Base-by-base conservation (phyloP, 2,113 vertebrate species). In the Cariama cristata region DNA sequence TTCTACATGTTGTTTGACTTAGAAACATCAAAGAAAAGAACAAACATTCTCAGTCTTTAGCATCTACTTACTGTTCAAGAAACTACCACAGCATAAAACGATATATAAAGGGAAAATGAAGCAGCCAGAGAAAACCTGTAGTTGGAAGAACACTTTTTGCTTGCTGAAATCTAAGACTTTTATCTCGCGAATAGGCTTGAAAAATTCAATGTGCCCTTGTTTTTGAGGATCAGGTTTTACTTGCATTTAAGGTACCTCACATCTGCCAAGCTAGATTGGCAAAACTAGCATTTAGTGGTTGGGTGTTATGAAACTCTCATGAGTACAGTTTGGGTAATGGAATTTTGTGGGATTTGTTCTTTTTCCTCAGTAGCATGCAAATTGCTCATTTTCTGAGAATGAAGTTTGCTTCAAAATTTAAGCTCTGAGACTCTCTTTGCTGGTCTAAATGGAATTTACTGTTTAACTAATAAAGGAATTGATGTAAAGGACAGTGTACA, bases 391-490 rank as follows among this genome's bases (percentile, higher is more conserved):
- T 97, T 97, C 49, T 71, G 75, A 95, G 52, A 72, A 91, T 23
- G 49, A 95, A 93, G 35, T 87, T 91, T 80, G 38, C 66, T 75
- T 89, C 91, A 89, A 32, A 26, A 60, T 74, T 94, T 82, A 86
- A 50, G 53, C 73, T 85, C 33, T 53, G 49, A 93, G 75, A 71
- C 44, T 75, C 38, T 74, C 74, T 45, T 85, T 88, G 71, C 72
- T 93, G 90, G 60, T 95, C 63, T 96, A 93, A 98, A 86, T 67
- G 90, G 83, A 91, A 97, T 85, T 91, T 96, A 92, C 93, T 96
- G 94, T 97, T 97, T 97, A 94, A 95, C 93, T 94, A 97, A 97
- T 96, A 97, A 95, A 97, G 64, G 58, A 95, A 94, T 27, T 97
- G 96, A 97, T 85, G 82, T 93, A 94, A 98, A 98, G 90, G 49